Conservation (phyloP, 1,140 invertebrate genomes). For the Danaus plexippus region DNA sequence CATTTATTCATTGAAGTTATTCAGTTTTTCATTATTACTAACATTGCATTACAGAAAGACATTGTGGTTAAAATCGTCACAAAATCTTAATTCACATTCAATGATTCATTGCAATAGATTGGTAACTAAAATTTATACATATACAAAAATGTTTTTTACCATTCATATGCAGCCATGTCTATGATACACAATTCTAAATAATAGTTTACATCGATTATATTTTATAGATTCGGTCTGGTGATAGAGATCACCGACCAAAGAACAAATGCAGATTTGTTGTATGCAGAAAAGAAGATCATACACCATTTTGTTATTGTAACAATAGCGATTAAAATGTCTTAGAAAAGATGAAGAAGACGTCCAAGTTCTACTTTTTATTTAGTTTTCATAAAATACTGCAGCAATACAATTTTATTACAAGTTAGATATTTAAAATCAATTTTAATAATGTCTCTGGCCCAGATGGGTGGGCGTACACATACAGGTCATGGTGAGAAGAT, state of each 20-base stretch:
- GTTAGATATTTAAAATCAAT: conserved; percentile 68
- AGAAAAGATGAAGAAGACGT: conserved; percentile 68
- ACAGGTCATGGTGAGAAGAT: conserved; percentile 31
- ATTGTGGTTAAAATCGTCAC: background rate
- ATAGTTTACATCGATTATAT: conserved; percentile 3
- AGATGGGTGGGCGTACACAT: conserved; percentile 42
- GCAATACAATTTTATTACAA: conserved; percentile 67
- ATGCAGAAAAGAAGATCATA: conserved; percentile 64
- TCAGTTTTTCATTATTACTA: too few relatives aligned
- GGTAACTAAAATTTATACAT: conserved; percentile 46
- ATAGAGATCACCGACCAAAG: conserved; percentile 27
- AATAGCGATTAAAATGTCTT: conserved; percentile 68
- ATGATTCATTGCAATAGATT: conserved; percentile 14
- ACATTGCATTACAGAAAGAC: conserved; percentile 31
- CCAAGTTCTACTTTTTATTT: conserved; percentile 60
- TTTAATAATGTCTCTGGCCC: conserved; percentile 68
- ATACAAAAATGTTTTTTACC: conserved; percentile 17
- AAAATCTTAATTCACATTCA: background rate
- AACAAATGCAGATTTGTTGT: conserved; percentile 62
- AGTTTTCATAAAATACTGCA: conserved; percentile 69
- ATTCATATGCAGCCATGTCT: conserved; percentile 16
- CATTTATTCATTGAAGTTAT: conserved; percentile 54
- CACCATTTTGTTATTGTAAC: conserved; percentile 65
- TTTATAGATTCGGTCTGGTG: conserved; percentile 25
- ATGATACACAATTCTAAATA: conserved; percentile 16